A percentile compares a stretch with the other conserved stretches of the same genome.
Conservation (phyloP, 2,888 invertebrate species). For the Norana najaformis region DNA sequence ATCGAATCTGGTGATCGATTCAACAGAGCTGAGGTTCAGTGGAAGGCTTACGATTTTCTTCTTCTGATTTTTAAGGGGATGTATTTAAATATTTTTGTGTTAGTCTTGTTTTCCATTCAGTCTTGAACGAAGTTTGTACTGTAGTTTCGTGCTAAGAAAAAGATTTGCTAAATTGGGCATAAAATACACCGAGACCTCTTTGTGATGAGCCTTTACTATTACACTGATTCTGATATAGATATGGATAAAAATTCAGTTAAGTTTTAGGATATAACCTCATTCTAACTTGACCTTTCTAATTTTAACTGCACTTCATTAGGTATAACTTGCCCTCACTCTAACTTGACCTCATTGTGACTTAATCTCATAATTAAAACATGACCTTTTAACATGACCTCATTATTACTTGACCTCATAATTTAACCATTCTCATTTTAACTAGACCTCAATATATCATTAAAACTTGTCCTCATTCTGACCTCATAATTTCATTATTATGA, state of each 20-base stretch:
- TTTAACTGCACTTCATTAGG: too few species aligned
- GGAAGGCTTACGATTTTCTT: background rate
- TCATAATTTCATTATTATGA: too few species aligned
- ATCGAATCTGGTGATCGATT: conserved; percentile 25
- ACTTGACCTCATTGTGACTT: too few species aligned
- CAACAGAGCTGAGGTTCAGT: conserved; percentile 23
- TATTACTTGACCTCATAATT: too few species aligned
- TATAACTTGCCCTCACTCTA: background rate
- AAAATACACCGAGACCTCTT: background rate
- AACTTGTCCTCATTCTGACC: too few species aligned
- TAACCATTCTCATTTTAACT: too few species aligned
- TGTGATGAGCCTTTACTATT: background rate
- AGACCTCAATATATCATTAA: too few species aligned
- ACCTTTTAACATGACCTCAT: background rate
- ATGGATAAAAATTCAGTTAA: too few species aligned
- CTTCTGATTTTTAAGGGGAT: background rate
- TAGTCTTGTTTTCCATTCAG: background rate
- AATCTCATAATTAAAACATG: background rate
- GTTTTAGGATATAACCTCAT: background rate
- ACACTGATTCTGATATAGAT: too few species aligned
- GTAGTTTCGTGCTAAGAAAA: background rate
- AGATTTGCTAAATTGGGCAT: background rate
- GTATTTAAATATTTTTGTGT: background rate
- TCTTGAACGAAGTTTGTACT: background rate
- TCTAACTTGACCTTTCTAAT: too few species aligned